phyloP scores from a whole-genome alignment of 2,888 invertebrate species.

The Ophioninae sp. region DNA sequence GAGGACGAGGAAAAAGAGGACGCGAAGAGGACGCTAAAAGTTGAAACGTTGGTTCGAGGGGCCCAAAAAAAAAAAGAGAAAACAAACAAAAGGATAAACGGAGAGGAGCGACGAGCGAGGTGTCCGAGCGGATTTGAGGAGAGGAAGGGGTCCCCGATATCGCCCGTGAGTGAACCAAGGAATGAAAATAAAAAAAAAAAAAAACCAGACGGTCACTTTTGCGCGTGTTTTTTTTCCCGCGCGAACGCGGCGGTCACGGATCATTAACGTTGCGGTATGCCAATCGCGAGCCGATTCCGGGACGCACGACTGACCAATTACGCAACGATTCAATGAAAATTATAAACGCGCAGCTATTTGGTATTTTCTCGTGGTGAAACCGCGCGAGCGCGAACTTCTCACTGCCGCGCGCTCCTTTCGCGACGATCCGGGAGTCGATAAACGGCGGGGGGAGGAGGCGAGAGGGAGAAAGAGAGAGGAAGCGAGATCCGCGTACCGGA shows the following conservation, averaged over 20 bases:
- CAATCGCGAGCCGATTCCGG: conserved; percentile 6
- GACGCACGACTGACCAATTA: not conserved
- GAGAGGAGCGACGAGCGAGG: conserved; percentile 19
- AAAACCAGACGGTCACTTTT: not conserved
- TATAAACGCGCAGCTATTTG: conserved; percentile 27
- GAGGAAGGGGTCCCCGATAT: conserved; percentile 5
- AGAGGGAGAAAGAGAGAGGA: not conserved
- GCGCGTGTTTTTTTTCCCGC: not conserved
- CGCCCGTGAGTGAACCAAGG: conserved; percentile 9
- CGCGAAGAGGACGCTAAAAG: conserved; percentile 28
- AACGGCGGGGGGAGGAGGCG: not conserved
- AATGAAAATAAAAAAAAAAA: conserved; percentile 8
- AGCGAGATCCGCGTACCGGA: conserved; percentile 43
- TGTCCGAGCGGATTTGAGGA: conserved; percentile 16
- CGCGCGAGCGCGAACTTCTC: conserved; percentile 15
- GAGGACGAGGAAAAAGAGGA: conserved; percentile 23
- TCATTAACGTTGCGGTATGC: not conserved
- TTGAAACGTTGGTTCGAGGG: conserved; percentile 21
- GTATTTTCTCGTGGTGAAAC: conserved; percentile 30
- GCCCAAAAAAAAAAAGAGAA: not conserved
- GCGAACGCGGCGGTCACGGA: not conserved
- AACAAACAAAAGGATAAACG: conserved; percentile 45
- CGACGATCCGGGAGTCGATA: conserved; percentile 5
- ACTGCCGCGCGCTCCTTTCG: conserved; percentile 1
- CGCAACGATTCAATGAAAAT: conserved; percentile 32